Conservation (phyloP, 1,140 invertebrate genomes). For the Aethina tumida region DNA sequence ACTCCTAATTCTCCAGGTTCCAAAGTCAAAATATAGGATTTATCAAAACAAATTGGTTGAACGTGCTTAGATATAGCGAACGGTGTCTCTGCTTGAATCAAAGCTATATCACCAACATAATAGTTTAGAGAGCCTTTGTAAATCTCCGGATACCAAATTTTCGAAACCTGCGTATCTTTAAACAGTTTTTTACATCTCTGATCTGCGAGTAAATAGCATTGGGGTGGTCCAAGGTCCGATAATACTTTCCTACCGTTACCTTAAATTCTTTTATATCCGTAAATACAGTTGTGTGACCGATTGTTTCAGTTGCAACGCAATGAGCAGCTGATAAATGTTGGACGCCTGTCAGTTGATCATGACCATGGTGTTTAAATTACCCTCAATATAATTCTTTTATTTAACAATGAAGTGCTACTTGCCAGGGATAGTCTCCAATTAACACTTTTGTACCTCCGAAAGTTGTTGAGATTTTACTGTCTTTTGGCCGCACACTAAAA, state of each 20-base stretch:
- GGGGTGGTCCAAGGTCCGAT: too few relatives aligned
- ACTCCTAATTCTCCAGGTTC: conserved; percentile 1
- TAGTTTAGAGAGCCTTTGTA: too few relatives aligned
- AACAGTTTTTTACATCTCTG: too few relatives aligned
- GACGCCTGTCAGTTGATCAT: too few relatives aligned
- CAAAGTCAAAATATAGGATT: conserved; percentile 3
- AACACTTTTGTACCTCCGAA: conserved; percentile 32
- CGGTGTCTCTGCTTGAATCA: conserved; percentile 13
- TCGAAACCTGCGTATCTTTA: too few relatives aligned
- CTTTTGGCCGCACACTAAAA: conserved; percentile 26
- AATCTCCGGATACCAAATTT: too few relatives aligned
- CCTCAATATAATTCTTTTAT: too few relatives aligned
- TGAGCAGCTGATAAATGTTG: conserved; percentile 26
- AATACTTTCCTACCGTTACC: conserved; percentile 25
- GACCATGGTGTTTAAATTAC: too few relatives aligned
- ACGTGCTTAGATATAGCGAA: conserved; percentile 16
- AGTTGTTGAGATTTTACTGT: conserved; percentile 13
- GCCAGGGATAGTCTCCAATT: conserved; percentile 44
- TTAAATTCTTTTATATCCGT: conserved; percentile 5
- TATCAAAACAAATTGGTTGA: conserved; percentile 20
- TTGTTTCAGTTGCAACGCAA: conserved; percentile 19
- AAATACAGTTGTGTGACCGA: conserved; percentile 3
- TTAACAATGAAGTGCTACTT: conserved; percentile 40
- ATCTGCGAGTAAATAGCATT: too few relatives aligned
- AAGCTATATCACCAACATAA: conserved; percentile 22